phyloP scores from a whole-genome alignment of 2,113 vertebrate species.

The Vanacampus margaritifer region DNA sequence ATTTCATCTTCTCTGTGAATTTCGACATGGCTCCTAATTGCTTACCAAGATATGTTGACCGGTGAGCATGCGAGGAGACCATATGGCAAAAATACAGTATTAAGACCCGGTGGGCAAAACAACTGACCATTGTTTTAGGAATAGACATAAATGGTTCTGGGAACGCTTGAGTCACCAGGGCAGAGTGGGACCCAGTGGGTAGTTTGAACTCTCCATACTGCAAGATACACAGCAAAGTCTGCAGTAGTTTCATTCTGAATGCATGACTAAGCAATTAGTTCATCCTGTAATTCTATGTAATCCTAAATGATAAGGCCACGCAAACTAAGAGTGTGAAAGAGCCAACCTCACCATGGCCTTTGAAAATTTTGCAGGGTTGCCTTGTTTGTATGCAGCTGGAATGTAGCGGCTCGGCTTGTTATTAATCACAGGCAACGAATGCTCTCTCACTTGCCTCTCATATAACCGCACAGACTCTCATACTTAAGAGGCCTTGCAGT shows the following conservation, averaged over 20 bases:
- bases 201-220: conserved; percentile 12
- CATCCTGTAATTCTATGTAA: conserved; percentile 31
- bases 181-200: conserved; percentile 33
- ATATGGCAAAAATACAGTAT: conserved; percentile 47
- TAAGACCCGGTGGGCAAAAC: conserved; percentile 26
- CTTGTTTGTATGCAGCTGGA: conserved; percentile 44
- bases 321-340: conserved; percentile 19
- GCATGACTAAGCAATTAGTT: conserved; percentile 40
- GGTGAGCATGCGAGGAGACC: conserved; percentile 33
- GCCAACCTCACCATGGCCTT: conserved; percentile 6
- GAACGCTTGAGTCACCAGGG: conserved; percentile 58
- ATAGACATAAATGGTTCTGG: conserved; percentile 39
- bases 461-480: conserved; percentile 34
- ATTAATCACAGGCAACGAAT: conserved; percentile 62
- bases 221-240: not conserved
- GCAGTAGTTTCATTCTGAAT: conserved; percentile 24
- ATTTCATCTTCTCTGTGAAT: conserved; percentile 34
- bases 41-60: conserved; percentile 31
- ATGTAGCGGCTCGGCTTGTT: conserved; percentile 50
- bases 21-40: conserved; percentile 53
- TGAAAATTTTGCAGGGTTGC: conserved; percentile 16
- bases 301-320: conserved; percentile 30
- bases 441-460: conserved; percentile 55
- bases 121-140: conserved; percentile 61
- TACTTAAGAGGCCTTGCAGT: conserved; percentile 27